Base-by-base conservation (phyloP, 2,888 invertebrate species). In the Drosophila multiciliata region DNA sequence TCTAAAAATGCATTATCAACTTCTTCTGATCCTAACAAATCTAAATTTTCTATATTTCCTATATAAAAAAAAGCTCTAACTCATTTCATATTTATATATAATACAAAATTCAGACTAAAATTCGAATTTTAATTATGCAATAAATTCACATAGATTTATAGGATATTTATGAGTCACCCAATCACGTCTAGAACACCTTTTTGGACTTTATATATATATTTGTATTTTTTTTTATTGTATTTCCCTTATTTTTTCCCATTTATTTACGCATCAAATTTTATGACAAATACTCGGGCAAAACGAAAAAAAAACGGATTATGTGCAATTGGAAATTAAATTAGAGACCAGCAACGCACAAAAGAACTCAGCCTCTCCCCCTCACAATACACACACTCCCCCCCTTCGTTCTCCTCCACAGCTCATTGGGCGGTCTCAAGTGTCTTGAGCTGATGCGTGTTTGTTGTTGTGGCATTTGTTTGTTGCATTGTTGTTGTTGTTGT, bases 241-340 rank as follows among this genome's bases (percentile, higher is more conserved):
- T 40, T 50, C 8, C 23, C 15, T 23, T 23, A 45, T 45, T 59
- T 33, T 50, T 68, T 54, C 48, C 71, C 71, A 71, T 75, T 75
- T 81, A 82, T 86, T 86, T 89, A 87, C 78, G 82, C 87, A 86
- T 87, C 82, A 86, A 88, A 82, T 84, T 86, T 86, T 82, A 88
- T 79, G 89, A 82, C 86, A 86, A 88, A 86, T 83, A 71, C 83
- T 78, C 33, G 65, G 64, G 63, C 26, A 7, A 3, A 23, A 5
- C 35, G 35, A n/a, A 55, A 23, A 55, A 23, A 23, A 55, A 85
- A 82, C 82, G 85, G 88, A 86, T 85, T 85, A 85, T 83, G 88
- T 88, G 83, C 88, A 85, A 85, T 85, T 88, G 88, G 86, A 85
- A 85, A 88, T 88, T 83, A 85, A 85, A 83, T 86, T 82, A 88